Base-by-base conservation (phyloP, 2,888 invertebrate species). In the Macaria liturata region DNA sequence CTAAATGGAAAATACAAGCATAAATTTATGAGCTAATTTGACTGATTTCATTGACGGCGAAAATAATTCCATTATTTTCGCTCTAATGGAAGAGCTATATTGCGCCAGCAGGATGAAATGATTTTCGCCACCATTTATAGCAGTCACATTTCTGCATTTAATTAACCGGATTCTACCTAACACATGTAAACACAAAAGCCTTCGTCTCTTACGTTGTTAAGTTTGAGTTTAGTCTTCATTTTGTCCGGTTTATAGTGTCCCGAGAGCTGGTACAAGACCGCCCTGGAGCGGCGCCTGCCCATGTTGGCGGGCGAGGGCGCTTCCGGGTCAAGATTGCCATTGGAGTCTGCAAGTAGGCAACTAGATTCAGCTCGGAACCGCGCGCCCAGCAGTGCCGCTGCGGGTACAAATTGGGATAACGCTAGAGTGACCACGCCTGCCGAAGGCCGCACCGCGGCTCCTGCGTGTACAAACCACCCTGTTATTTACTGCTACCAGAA, bases 211-310 rank as follows among this genome's bases (percentile, higher is more conserved):
- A 98, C 98, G 93, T 97, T 98, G 91, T 98, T 98, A 74, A 98
- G 93, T 93, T 98, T 98, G 77, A 98, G 94, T 93, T 98, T 98
- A 70, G 95, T 96, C 93, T 98, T 97, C 91, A 95, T 95, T 85
- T 97, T 97, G 88, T 98, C 98, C 81, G 97, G 97, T 86, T 97
- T 98, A 92, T 98, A 98, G 91, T 98, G 98, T 66, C 98, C 98
- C 72, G 98, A 98, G 75, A 98, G 94, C 92, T 98, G 98, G 92
- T 98, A 98, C 65, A 98, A 95, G 60, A 98, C 98, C 46, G 98
- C 98, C 80, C 98, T 94, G 83, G 98, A 98, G 77, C 98, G 94
- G 78, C 98, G 94, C 70, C 98, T 93, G 73, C 97, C 97, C 93
- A 98, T 98, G 93, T 97, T 97, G 77, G 96, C 95, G 74, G 96